Percentiles rank a stretch among this genome's conserved stretches.
These are phyloP conservation scores for Rhynchonema sp. DNA, from an alignment of 2,888 invertebrate genomes.

Conservation along the genomic window DNA sequence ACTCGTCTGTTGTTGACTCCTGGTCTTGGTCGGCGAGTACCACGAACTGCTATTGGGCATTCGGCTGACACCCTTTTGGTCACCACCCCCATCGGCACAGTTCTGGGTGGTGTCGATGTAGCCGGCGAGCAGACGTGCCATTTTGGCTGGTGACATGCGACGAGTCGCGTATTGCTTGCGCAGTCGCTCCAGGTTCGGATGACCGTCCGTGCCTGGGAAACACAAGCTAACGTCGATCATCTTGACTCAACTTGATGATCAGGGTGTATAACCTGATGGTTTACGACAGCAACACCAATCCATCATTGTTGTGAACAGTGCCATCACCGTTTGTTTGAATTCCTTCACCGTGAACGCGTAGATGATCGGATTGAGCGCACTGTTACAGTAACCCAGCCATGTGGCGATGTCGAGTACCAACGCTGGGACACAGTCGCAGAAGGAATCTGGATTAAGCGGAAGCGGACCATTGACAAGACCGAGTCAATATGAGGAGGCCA, in stretches of 20 bases:
- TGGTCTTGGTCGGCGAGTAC: no score
- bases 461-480: background rate
- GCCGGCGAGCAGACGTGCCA: background rate
- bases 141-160: background rate
- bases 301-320: conserved; percentile 9
- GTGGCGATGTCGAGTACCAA: conserved; percentile 23
- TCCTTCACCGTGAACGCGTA: conserved; percentile 25
- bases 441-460: conserved; percentile 23
- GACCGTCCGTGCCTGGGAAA: no score
- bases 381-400: conserved; percentile 28
- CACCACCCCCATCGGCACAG: background rate
- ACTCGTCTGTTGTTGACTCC: no score
- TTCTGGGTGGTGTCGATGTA: background rate
- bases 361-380: conserved; percentile 22
- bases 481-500: no score
- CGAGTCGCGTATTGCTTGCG: no score
- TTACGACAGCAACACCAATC: background rate
- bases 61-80: background rate
- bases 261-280: no score
- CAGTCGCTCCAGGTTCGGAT: no score
- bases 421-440: conserved; percentile 23
- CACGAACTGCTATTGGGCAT: no score
- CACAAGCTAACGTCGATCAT: no score
- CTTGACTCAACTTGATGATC: no score
- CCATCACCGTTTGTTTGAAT: conserved; percentile 22